Conservation (phyloP, 2,888 invertebrate species). For the Clanis bilineata region DNA sequence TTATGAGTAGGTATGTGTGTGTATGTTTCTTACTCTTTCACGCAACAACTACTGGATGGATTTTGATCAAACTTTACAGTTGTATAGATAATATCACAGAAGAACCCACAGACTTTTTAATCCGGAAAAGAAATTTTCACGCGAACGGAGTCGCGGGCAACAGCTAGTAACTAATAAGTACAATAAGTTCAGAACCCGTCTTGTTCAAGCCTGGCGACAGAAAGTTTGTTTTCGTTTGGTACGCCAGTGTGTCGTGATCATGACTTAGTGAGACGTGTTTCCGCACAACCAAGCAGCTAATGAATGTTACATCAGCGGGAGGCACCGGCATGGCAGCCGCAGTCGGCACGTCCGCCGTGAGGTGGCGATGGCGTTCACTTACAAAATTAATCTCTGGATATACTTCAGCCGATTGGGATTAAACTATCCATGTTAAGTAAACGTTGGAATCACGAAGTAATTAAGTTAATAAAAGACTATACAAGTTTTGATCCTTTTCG, state of each 20-base stretch:
- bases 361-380: constrained; percentile 7
- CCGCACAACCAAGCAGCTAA: constrained; percentile 44
- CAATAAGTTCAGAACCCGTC: background rate
- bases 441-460: background rate
- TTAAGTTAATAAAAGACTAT: background rate
- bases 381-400: constrained; percentile 13
- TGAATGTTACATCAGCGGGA: constrained; percentile 53
- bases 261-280: constrained; percentile 37
- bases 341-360: constrained; percentile 23
- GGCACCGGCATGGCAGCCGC: constrained; percentile 7
- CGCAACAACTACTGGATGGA: too few relatives aligned
- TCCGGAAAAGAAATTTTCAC: too few relatives aligned
- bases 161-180: background rate
- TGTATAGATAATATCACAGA: too few relatives aligned
- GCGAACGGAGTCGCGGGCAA: too few relatives aligned
- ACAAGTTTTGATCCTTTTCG: background rate
- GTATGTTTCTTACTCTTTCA: too few relatives aligned
- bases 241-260: constrained; percentile 7
- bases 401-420: background rate
- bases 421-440: background rate
- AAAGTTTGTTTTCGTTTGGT: constrained; percentile 18
- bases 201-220: background rate
- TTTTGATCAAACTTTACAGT: too few relatives aligned
- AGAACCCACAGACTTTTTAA: too few relatives aligned
- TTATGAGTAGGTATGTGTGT: too few relatives aligned